Conservation (phyloP, 2,113 vertebrate genomes). For the Alligator sinensis region DNA sequence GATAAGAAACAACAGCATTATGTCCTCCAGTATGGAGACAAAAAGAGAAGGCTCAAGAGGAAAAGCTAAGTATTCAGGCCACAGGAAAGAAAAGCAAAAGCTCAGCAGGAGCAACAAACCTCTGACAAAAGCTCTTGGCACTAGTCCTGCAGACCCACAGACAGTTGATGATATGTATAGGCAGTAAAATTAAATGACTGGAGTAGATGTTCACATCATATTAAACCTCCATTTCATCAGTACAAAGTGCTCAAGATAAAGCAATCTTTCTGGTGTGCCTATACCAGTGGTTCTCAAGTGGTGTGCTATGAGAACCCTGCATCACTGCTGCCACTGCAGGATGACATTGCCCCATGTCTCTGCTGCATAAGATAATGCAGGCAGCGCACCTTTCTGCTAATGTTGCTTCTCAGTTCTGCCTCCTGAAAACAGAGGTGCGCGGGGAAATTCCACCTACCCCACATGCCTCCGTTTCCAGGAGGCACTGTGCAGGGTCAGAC, state of each 20-base stretch:
- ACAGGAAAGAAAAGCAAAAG: neutral
- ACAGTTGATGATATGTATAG: neutral
- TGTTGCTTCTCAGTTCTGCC: neutral
- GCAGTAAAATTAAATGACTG: neutral
- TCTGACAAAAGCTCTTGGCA: neutral
- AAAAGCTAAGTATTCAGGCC: neutral
- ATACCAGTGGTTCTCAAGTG: too few relatives aligned
- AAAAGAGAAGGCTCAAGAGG: neutral
- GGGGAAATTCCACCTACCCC: neutral
- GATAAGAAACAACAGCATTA: neutral
- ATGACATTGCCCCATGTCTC: too few relatives aligned
- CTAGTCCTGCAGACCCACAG: neutral
- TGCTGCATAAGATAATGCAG: too few relatives aligned
- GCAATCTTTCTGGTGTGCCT: too few relatives aligned
- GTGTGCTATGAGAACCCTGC: too few relatives aligned
- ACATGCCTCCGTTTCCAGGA: too few relatives aligned
- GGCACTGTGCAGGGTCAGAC: too few relatives aligned
- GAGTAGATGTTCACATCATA: neutral
- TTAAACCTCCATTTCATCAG: neutral
- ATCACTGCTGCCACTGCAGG: too few relatives aligned
- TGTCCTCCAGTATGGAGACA: neutral
- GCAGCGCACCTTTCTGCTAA: too few relatives aligned
- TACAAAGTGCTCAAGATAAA: neutral
- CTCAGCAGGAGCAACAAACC: neutral
- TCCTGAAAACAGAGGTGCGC: neutral